These are phyloP conservation scores for Nycticorax nycticorax DNA, from an alignment of 2,113 vertebrate species.

Conservation along the genomic window DNA sequence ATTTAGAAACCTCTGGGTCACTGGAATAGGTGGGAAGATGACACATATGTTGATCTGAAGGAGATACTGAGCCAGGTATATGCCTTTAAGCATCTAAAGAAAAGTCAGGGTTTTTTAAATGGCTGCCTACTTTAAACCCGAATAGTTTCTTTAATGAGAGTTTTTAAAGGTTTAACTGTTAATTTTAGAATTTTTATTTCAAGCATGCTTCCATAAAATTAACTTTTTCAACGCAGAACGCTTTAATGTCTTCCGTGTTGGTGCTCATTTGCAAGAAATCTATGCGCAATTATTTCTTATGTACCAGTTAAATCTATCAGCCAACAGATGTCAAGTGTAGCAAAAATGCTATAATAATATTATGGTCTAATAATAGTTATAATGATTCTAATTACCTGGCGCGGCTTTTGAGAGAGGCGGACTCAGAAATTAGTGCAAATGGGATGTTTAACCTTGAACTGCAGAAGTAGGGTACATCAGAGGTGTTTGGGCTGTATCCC, in stretches of 20 bases:
- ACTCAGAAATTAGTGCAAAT: conserved; percentile 21
- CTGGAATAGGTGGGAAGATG: background rate
- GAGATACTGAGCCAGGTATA: background rate
- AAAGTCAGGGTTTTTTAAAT: background rate
- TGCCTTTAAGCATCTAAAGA: background rate
- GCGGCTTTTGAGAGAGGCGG: conserved; percentile 61
- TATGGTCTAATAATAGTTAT: conserved; percentile 75
- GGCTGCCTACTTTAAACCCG: background rate
- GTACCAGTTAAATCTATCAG: conserved; percentile 70
- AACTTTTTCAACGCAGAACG: background rate
- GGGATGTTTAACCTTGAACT: conserved; percentile 62
- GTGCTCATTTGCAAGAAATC: conserved; percentile 46
- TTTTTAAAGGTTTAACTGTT: conserved; percentile 33
- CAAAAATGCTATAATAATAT: conserved; percentile 73
- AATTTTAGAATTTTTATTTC: conserved; percentile 54
- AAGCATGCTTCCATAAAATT: background rate
- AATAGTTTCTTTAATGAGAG: background rate
- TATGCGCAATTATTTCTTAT: conserved; percentile 70
- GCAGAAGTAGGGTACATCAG: background rate
- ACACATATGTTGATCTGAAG: background rate
- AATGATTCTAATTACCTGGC: conserved; percentile 73
- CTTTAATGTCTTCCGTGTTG: background rate
- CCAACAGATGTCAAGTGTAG: conserved; percentile 75
- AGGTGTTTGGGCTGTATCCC: background rate
- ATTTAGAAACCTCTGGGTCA: background rate